A percentile compares a stretch with the other conserved stretches of the same genome.
These are phyloP conservation scores for Corythoichthys intestinalis DNA, from an alignment of 2,113 vertebrate genomes.

Conservation along the genomic window DNA sequence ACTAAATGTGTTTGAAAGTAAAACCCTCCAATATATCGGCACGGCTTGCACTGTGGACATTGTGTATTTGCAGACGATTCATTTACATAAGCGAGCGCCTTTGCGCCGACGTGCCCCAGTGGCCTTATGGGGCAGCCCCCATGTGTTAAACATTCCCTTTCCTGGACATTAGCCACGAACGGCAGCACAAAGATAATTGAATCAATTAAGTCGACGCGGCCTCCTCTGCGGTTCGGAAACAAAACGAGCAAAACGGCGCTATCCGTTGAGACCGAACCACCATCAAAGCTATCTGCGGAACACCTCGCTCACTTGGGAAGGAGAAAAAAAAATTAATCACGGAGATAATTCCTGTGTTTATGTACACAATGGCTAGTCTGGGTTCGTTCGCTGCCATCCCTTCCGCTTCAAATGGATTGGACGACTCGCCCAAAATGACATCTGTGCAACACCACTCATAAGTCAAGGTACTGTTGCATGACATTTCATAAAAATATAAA, in stretches of 20 bases:
- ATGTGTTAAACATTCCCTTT: conserved; percentile 46
- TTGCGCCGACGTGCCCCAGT: conserved; percentile 18
- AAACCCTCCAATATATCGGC: neutral
- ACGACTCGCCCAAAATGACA: no score
- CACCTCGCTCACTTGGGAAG: conserved; percentile 13
- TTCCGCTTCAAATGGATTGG: no score
- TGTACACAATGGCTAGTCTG: conserved; percentile 14
- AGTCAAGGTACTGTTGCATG: no score
- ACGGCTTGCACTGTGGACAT: conserved; percentile 4
- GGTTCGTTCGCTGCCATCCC: neutral
- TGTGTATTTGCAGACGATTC: neutral
- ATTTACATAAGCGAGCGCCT: conserved; percentile 1
- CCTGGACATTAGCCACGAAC: conserved; percentile 46
- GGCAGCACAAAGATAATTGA: conserved; percentile 48
- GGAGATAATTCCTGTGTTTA: conserved; percentile 46
- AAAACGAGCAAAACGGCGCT: conserved; percentile 28
- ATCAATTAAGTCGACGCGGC: conserved; percentile 41
- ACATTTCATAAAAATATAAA: no score
- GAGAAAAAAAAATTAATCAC: conserved; percentile 11
- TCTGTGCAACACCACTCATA: no score
- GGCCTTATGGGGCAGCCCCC: conserved; percentile 13
- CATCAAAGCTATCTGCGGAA: conserved; percentile 30
- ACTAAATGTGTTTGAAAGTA: conserved; percentile 8
- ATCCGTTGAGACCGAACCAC: conserved; percentile 26
- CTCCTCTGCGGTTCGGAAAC: conserved; percentile 33